A percentile compares a stretch with the other conserved stretches of the same genome.
phyloP scores from a whole-genome alignment of 2,797 vertebrate species.

The Anniella stebbinsi region DNA sequence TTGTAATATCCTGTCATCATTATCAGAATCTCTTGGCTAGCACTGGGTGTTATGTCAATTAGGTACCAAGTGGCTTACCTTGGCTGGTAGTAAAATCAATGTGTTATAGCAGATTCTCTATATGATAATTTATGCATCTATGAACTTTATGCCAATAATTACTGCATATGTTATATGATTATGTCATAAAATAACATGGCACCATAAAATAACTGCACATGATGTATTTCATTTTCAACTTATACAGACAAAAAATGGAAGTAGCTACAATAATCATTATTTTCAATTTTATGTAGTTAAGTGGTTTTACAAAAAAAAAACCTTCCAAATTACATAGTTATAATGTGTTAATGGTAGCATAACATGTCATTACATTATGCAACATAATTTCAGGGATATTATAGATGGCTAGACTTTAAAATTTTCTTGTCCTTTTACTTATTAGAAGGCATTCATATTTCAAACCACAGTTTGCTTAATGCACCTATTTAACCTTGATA shows the following conservation, averaged over 20 bases:
- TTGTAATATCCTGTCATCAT: constrained; percentile 68
- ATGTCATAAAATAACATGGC: constrained; percentile 82
- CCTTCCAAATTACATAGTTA: constrained; percentile 83
- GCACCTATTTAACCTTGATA: constrained; percentile 75
- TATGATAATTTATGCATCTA: constrained; percentile 78
- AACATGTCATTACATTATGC: constrained; percentile 83
- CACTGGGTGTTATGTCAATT: constrained; percentile 71
- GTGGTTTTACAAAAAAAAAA: constrained; percentile 81
- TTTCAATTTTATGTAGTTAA: constrained; percentile 86
- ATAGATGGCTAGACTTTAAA: constrained; percentile 81
- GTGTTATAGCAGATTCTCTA: constrained; percentile 76
- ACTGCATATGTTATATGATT: constrained; percentile 77
- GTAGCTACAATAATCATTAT: constrained; percentile 84
- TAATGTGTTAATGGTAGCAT: constrained; percentile 83
- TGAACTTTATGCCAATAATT: constrained; percentile 82
- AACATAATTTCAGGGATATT: constrained; percentile 82
- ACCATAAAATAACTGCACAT: constrained; percentile 80
- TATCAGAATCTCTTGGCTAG: constrained; percentile 64
- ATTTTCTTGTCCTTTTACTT: constrained; percentile 78
- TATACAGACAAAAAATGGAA: constrained; percentile 80
- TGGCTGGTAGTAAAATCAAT: constrained; percentile 78
- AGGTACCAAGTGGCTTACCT: constrained; percentile 77
- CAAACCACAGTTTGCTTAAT: constrained; percentile 77
- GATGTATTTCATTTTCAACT: constrained; percentile 82
- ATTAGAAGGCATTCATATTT: constrained; percentile 80